These are phyloP conservation scores for Musca domestica DNA, from an alignment of 1,140 invertebrate species.

Conservation along the genomic window DNA sequence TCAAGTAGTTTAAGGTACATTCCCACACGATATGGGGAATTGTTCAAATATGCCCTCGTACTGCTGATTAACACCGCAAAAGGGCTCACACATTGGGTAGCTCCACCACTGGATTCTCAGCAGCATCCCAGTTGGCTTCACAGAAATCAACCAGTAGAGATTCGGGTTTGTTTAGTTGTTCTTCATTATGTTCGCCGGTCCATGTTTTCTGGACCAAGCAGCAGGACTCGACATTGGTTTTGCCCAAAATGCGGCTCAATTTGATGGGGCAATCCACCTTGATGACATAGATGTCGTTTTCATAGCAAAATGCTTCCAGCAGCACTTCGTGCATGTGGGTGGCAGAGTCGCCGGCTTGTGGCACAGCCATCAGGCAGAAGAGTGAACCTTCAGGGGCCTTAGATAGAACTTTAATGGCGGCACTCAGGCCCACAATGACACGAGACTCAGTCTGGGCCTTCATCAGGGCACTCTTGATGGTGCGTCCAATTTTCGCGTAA, in stretches of 20 bases:
- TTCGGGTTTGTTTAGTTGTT: slow-evolving; percentile 55
- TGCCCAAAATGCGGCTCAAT: slow-evolving; percentile 56
- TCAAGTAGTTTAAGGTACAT: background rate
- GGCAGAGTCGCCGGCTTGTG: slow-evolving; percentile 61
- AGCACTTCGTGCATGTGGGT: slow-evolving; percentile 69
- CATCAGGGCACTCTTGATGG: slow-evolving; percentile 59
- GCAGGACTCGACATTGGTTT: slow-evolving; percentile 55
- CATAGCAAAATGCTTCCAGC: slow-evolving; percentile 68
- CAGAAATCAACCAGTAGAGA: slow-evolving; percentile 59
- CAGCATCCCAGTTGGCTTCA: slow-evolving; percentile 58
- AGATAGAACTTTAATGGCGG: slow-evolving; percentile 62
- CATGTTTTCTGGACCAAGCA: slow-evolving; percentile 58
- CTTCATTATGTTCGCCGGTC: slow-evolving; percentile 54
- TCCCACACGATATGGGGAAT: background rate
- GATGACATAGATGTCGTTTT: slow-evolving; percentile 68
- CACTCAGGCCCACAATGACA: slow-evolving; percentile 62
- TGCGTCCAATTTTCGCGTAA: slow-evolving; percentile 54
- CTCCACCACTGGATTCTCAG: slow-evolving; percentile 58
- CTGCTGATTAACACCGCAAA: background rate
- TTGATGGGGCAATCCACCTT: slow-evolving; percentile 62
- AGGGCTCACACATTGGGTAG: slow-evolving; percentile 58
- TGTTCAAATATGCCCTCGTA: background rate
- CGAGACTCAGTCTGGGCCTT: slow-evolving; percentile 61
- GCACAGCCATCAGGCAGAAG: slow-evolving; percentile 63
- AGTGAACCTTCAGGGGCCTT: slow-evolving; percentile 61